phyloP scores from a whole-genome alignment of 2,113 vertebrate species.

The Takifugu bimaculatus region DNA sequence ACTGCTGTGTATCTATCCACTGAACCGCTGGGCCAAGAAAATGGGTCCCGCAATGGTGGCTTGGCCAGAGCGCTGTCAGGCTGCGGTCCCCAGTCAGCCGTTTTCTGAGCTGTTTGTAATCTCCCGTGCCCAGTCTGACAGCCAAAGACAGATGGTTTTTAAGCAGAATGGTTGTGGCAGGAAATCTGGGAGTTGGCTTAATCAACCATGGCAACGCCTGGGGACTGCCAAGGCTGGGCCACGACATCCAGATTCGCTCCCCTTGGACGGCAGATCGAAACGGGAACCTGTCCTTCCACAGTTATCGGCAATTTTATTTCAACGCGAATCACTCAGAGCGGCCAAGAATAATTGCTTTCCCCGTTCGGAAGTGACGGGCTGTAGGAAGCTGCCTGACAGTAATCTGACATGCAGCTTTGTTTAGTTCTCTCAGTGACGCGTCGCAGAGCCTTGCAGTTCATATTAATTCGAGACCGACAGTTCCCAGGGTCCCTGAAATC shows the following conservation, averaged over 20 bases:
- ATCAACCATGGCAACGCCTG: conserved; percentile 57
- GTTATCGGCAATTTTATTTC: conserved; percentile 51
- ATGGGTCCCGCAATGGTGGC: conserved; percentile 69
- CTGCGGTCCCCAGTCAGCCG: conserved; percentile 66
- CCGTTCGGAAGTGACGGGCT: conserved; percentile 35
- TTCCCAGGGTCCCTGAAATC: neutral
- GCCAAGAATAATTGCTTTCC: conserved; percentile 29
- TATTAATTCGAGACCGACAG: conserved; percentile 8
- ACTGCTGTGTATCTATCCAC: conserved; percentile 59
- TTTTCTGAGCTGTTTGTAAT: conserved; percentile 75
- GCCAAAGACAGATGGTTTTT: conserved; percentile 75
- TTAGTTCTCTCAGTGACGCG: conserved; percentile 16
- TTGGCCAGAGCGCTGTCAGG: conserved; percentile 68
- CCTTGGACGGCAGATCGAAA: conserved; percentile 47
- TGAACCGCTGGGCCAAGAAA: conserved; percentile 69
- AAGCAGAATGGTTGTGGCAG: conserved; percentile 73
- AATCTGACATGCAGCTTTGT: conserved; percentile 26
- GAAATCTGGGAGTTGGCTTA: conserved; percentile 63
- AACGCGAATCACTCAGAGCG: conserved; percentile 41
- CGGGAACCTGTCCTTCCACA: conserved; percentile 38
- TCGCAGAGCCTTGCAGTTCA: conserved; percentile 1
- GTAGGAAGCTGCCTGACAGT: conserved; percentile 30
- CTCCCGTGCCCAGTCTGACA: conserved; percentile 69
- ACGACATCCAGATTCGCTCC: conserved; percentile 52
- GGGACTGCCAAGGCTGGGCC: conserved; percentile 65